Evolutionary conservation across 2,797 vertebrate species (phyloP), one percentile per base, ranked within the genome.

Genomic region (Rhynchonycteris naso): DNA sequence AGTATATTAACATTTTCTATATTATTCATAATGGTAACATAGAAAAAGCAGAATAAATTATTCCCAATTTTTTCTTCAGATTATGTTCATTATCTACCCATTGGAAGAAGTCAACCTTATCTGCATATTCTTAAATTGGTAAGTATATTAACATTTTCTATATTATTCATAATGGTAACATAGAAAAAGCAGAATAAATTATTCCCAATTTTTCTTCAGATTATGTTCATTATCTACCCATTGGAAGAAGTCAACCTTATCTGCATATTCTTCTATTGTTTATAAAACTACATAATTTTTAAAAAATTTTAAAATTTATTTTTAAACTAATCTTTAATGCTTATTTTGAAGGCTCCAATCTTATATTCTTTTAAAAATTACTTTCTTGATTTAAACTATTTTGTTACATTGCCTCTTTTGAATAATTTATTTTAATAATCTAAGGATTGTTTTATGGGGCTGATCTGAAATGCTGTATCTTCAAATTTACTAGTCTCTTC

Each of bases 291-390:
- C n/a, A n/a, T n/a, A n/a, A n/a, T n/a, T n/a, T 74, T 85, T 19
- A 0, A 78, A 76, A 56, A n/a, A n/a, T n/a, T n/a, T n/a, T 63
- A 7, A 78, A 78, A 74, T 33, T 61, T 52, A 91, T 63, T 90
- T 87, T 54, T 5, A 54, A 76, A 52, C 30, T 1, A 65, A 43
- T 74, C 47, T 68, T 71, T 88, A 30, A 76, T 78, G 5, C 78
- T 52, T 71, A 33, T 21, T 47, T 78, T 88, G n/a, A 78, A 58
- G 6, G 68, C 7, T n/a, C 7, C 12, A 54, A 61, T 80, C 66
- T 65, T 72, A 30, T 50, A 79, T 38, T 54, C 26, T 61, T 61
- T 79, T 52, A 56, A 47, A 19, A 69, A 65, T 85, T 80, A 94
- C 16, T 8, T 47, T 91, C 11, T 74, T 52, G 18, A 33, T 21